These are phyloP conservation scores for Tupiocoris notatus DNA, from an alignment of 2,888 invertebrate genomes.

Conservation along the genomic window DNA sequence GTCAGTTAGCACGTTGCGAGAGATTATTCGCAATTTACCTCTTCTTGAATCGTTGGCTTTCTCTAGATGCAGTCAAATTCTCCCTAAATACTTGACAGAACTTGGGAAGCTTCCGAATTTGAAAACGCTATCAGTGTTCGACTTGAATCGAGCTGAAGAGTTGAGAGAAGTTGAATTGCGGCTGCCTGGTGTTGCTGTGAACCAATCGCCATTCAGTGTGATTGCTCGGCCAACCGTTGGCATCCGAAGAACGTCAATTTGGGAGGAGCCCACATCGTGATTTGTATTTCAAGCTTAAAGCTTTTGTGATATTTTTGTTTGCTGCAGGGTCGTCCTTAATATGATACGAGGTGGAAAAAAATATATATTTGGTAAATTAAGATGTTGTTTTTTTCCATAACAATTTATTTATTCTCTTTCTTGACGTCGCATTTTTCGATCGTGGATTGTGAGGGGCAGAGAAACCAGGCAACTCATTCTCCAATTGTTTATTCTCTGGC, in stretches of 20 bases:
- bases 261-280: constrained; percentile 56
- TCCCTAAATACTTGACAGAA: constrained; percentile 64
- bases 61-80: constrained; percentile 77
- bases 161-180: constrained; percentile 51
- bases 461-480: no score
- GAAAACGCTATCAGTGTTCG: constrained; percentile 28
- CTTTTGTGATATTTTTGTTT: neutral
- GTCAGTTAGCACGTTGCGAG: constrained; percentile 61
- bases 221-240: constrained; percentile 90
- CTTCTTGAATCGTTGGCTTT: constrained; percentile 73
- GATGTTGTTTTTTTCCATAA: no score
- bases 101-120: constrained; percentile 23
- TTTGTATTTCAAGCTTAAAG: neutral
- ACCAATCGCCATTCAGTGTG: constrained; percentile 76
- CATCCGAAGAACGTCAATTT: constrained; percentile 80
- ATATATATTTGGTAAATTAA: no score
- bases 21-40: constrained; percentile 59
- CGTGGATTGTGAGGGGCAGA: no score
- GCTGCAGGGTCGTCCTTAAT: no score
- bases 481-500: no score
- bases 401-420: no score
- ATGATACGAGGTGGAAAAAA: no score
- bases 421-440: no score
- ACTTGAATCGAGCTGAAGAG: constrained; percentile 12
- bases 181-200: constrained; percentile 60